phyloP scores from a whole-genome alignment of 1,140 invertebrate genomes.

The Macrostomum lignano region DNA sequence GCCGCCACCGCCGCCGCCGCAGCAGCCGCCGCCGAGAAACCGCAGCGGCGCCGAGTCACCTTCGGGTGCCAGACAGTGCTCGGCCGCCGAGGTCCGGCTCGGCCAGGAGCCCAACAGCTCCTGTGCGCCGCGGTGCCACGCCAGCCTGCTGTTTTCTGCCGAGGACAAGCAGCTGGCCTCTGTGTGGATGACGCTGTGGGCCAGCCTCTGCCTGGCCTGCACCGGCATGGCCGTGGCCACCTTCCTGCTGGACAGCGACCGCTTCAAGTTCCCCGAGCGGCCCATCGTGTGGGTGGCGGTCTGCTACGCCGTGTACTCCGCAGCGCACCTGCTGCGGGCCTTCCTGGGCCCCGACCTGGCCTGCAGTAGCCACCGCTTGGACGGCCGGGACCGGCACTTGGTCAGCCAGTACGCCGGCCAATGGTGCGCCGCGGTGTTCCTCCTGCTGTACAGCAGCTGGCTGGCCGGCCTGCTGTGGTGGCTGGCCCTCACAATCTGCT shows the following conservation, averaged over 20 bases:
- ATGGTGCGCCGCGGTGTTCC: constrained; percentile 48
- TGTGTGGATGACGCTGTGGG: constrained; percentile 24
- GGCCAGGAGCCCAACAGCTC: constrained; percentile 2
- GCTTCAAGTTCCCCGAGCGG: constrained; percentile 76
- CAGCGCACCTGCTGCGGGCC: constrained; percentile 55
- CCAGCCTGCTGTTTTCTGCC: constrained; percentile 16
- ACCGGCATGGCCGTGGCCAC: constrained; percentile 24
- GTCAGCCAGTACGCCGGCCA: too few relatives aligned
- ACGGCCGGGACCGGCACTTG: too few relatives aligned
- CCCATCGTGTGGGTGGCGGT: constrained; percentile 85
- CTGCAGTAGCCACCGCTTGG: too few relatives aligned
- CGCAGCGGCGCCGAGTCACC: not conserved
- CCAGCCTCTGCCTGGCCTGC: constrained; percentile 21
- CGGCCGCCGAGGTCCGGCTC: not conserved
- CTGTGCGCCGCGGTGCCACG: constrained; percentile 10
- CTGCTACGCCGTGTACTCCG: constrained; percentile 73
- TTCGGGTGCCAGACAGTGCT: not conserved
- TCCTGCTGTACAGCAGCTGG: constrained; percentile 61
- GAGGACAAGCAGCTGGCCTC: constrained; percentile 31
- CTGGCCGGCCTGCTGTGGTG: constrained; percentile 59
- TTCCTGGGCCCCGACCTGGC: constrained; percentile 36
- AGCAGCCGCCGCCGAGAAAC: constrained; percentile 10
- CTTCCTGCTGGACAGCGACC: constrained; percentile 36
- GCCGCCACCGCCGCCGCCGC: constrained; percentile 16
- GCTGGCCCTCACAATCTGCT: constrained; percentile 44